Evolutionary conservation across 1,140 invertebrate species (phyloP).

Genomic region (Scaptomyza pallida): DNA sequence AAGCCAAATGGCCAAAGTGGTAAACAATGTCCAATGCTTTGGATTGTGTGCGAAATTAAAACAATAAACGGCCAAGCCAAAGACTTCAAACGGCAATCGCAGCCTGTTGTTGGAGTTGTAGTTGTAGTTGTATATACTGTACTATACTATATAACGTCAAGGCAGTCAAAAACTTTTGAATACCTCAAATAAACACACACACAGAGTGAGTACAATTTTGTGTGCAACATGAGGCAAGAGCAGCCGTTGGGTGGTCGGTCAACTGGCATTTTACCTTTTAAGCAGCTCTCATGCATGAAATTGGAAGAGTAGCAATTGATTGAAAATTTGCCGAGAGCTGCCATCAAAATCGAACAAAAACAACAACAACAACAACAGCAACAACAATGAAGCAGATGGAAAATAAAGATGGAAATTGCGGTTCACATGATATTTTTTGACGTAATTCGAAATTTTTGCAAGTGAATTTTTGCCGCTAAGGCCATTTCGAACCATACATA

Average conservation of each 20-base stretch:
- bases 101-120: too few relatives aligned
- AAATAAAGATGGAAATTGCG: constrained; percentile 69
- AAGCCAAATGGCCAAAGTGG: constrained; percentile 76
- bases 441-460: constrained; percentile 77
- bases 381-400: constrained; percentile 38
- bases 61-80: constrained; percentile 62
- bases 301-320: constrained; percentile 81
- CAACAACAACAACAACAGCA: constrained; percentile 11
- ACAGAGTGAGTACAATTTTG: constrained; percentile 18
- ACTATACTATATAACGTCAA: constrained; percentile 19
- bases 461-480: constrained; percentile 52
- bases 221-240: constrained; percentile 37
- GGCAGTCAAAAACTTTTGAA: constrained; percentile 48
- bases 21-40: constrained; percentile 74
- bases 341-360: constrained; percentile 49
- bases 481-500: constrained; percentile 10
- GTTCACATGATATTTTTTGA: constrained; percentile 80
- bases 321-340: constrained; percentile 70
- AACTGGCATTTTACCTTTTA: constrained; percentile 80
- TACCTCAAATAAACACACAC: constrained; percentile 34
- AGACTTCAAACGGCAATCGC: constrained; percentile 46
- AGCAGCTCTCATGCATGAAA: constrained; percentile 81
- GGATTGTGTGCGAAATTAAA: constrained; percentile 70
- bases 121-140: too few relatives aligned
- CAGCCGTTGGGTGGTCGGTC: constrained; percentile 40